These are phyloP conservation scores for Pomacea maculata DNA, from an alignment of 1,140 invertebrate species.

Conservation along the genomic window DNA sequence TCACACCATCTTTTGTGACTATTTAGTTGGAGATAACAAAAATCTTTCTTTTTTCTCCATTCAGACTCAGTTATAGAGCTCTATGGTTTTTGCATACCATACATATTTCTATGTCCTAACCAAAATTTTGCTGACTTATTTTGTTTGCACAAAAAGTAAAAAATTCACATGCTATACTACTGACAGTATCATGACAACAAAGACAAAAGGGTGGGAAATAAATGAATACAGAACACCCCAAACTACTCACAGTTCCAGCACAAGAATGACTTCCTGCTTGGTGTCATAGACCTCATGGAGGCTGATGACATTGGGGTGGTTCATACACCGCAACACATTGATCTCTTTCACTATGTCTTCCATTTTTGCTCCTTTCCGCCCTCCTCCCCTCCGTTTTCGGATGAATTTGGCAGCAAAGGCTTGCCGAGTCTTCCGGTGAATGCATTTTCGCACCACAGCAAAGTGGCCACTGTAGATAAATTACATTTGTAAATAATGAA, in stretches of 20 bases:
- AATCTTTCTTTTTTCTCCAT: no score
- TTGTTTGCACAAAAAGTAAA: no score
- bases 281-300: conserved; percentile 71
- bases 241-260: conserved; percentile 70
- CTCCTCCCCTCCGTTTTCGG: conserved; percentile 77
- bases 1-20: no score
- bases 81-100: no score
- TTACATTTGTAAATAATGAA: conserved; percentile 20
- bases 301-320: conserved; percentile 70
- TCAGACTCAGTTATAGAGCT: no score
- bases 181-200: background rate
- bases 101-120: no score
- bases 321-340: conserved; percentile 67
- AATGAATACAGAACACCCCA: background rate
- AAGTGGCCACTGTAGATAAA: conserved; percentile 85
- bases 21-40: no score
- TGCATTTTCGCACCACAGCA: conserved; percentile 88
- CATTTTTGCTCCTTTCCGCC: conserved; percentile 54
- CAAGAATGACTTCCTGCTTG: conserved; percentile 67
- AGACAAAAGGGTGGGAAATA: background rate
- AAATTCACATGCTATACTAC: no score
- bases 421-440: conserved; percentile 82
- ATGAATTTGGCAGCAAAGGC: conserved; percentile 96
- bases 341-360: conserved; percentile 71
- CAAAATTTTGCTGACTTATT: no score